These are phyloP conservation scores for Sinocyclocheilus anophthalmus DNA, from an alignment of 2,113 vertebrate species.

Conservation along the genomic window DNA sequence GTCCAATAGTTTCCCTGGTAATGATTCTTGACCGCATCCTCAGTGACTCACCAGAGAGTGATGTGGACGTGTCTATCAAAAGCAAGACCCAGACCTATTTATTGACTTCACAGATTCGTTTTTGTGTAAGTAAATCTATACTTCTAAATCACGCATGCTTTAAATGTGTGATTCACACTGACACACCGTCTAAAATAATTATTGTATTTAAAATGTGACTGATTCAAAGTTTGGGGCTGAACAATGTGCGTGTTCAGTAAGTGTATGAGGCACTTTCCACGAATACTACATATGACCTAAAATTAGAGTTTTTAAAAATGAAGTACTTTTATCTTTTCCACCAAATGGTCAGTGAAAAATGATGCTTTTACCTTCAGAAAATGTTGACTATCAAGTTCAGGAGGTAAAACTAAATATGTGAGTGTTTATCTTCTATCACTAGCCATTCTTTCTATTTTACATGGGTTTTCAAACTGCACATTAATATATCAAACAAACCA, in stretches of 20 bases:
- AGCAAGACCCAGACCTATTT: not conserved
- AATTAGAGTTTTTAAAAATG: not conserved
- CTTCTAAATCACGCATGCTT: not conserved
- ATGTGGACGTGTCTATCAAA: not conserved
- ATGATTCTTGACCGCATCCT: constrained; percentile 34
- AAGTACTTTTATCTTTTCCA: not conserved
- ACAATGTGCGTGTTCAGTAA: not conserved
- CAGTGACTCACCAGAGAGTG: constrained; percentile 41
- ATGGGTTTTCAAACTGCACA: no score
- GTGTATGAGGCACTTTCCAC: not conserved
- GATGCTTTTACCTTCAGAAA: not conserved
- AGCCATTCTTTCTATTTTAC: no score
- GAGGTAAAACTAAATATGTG: not conserved
- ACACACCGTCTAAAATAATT: not conserved
- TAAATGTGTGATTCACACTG: not conserved
- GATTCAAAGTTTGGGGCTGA: not conserved
- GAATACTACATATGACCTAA: not conserved
- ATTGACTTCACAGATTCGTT: not conserved
- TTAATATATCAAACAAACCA: no score
- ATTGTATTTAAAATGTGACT: not conserved
- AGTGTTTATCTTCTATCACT: no score
- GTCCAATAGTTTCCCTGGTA: not conserved
- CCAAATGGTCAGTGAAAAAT: not conserved
- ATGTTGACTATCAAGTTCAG: not conserved
- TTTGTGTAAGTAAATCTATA: not conserved